Evolutionary conservation across 2,888 invertebrate species (phyloP).

Genomic region (Nomada ruficornis): DNA sequence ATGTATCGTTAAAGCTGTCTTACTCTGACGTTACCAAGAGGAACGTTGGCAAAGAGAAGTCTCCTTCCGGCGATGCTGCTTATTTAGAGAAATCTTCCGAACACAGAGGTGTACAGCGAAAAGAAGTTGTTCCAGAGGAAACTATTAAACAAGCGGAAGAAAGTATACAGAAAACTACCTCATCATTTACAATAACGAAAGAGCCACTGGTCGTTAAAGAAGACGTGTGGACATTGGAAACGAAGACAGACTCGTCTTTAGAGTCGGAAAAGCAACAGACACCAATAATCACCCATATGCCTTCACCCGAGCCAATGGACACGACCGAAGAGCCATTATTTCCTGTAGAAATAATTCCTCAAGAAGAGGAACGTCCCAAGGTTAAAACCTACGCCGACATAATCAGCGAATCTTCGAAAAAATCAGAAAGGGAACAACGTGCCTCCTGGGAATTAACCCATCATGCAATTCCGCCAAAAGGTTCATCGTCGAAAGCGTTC

Average conservation of each 20-base stretch:
- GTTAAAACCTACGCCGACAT: constrained; percentile 74
- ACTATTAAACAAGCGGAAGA: neutral
- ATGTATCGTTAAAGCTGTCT: constrained; percentile 67
- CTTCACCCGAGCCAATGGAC: constrained; percentile 75
- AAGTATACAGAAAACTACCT: neutral
- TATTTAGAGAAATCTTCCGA: neutral
- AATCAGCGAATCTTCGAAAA: constrained; percentile 64
- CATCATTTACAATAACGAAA: neutral
- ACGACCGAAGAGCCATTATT: constrained; percentile 76
- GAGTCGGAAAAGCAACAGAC: constrained; percentile 9
- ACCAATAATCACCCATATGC: neutral
- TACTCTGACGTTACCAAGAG: constrained; percentile 76
- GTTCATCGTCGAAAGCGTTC: constrained; percentile 71
- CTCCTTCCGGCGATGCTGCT: constrained; percentile 4
- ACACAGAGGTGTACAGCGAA: neutral
- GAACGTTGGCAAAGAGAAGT: constrained; percentile 53
- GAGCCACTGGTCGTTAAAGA: constrained; percentile 21
- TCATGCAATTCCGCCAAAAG: constrained; percentile 46
- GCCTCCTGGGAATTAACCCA: constrained; percentile 67
- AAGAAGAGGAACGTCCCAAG: constrained; percentile 49
- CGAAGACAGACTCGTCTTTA: constrained; percentile 12
- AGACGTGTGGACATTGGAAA: constrained; percentile 32
- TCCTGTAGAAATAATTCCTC: constrained; percentile 71
- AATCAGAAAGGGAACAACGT: constrained; percentile 9
- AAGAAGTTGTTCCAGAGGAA: neutral